Evolutionary conservation across 2,797 vertebrate genomes (phyloP).

Genomic region (Tarsius wallacei): DNA sequence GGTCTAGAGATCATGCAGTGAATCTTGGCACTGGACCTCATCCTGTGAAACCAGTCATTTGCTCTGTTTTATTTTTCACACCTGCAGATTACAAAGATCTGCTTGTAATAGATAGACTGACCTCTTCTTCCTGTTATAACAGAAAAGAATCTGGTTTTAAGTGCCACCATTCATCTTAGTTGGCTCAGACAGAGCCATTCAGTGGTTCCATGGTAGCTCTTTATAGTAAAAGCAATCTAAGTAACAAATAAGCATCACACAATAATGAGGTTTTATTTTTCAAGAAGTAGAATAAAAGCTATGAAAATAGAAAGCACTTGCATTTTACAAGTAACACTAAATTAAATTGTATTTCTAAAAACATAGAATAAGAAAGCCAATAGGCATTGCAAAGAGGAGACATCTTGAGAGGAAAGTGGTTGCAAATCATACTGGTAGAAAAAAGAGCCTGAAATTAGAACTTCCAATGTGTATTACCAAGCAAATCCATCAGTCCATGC

Average conservation of each 20-base stretch:
- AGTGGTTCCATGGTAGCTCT: not conserved
- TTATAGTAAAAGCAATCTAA: conserved; percentile 3
- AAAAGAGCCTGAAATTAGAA: not conserved
- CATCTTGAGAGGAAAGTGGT: not conserved
- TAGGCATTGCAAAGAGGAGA: not conserved
- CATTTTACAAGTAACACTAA: not conserved
- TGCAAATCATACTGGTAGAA: not conserved
- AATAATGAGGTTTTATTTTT: not conserved
- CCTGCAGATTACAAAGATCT: not conserved
- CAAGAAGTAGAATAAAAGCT: not conserved
- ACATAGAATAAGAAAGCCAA: not conserved
- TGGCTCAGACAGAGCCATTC: not conserved
- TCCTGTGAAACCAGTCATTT: not conserved
- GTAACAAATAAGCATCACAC: not conserved
- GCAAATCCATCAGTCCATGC: not conserved
- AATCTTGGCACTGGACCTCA: not conserved
- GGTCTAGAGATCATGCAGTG: not conserved
- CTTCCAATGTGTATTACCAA: not conserved
- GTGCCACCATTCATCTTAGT: not conserved
- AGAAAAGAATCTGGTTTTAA: conserved; percentile 41
- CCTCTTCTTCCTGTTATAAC: not conserved
- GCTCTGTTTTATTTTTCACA: conserved; percentile 36
- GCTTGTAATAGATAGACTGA: not conserved
- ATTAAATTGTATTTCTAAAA: not conserved
- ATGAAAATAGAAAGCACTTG: not conserved